These are phyloP conservation scores for Neopipo cinnamomea DNA, from an alignment of 2,113 vertebrate genomes.

Conservation along the genomic window DNA sequence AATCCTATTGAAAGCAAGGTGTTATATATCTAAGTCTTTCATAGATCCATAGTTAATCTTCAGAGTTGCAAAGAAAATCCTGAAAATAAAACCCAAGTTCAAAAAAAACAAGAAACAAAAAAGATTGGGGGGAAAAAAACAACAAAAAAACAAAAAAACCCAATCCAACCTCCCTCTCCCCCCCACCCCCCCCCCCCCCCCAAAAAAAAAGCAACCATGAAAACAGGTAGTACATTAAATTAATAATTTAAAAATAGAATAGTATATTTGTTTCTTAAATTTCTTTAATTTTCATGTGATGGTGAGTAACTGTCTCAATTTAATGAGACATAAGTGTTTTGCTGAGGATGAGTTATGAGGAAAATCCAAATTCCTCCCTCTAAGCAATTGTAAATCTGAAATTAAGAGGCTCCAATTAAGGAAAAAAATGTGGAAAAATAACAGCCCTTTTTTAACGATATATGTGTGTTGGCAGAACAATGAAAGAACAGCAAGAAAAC, in stretches of 20 bases:
- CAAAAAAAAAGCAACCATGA: not conserved
- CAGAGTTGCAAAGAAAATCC: not conserved
- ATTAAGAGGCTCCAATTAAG: no score
- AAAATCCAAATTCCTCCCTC: no score
- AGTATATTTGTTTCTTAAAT: not conserved
- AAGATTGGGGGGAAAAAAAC: not conserved
- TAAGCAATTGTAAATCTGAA: no score
- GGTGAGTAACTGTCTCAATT: no score
- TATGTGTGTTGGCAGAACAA: no score
- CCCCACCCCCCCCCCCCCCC: no score
- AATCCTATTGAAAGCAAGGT: not conserved
- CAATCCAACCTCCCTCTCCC: accelerated
- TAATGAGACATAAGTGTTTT: no score
- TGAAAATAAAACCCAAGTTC: not conserved
- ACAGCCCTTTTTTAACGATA: no score
- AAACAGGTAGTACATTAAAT: not conserved
- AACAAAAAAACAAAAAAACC: no score
- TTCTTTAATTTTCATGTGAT: not conserved
- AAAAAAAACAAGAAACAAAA: not conserved
- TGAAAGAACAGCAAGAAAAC: no score
- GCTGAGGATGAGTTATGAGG: no score
- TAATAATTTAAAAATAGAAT: not conserved
- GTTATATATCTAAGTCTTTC: not conserved
- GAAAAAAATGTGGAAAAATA: no score
- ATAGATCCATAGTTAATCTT: not conserved